A percentile compares a stretch with the other conserved stretches of the same genome.
Conservation (phyloP, 2,797 vertebrate species). For the Acanthurus leucopareius region DNA sequence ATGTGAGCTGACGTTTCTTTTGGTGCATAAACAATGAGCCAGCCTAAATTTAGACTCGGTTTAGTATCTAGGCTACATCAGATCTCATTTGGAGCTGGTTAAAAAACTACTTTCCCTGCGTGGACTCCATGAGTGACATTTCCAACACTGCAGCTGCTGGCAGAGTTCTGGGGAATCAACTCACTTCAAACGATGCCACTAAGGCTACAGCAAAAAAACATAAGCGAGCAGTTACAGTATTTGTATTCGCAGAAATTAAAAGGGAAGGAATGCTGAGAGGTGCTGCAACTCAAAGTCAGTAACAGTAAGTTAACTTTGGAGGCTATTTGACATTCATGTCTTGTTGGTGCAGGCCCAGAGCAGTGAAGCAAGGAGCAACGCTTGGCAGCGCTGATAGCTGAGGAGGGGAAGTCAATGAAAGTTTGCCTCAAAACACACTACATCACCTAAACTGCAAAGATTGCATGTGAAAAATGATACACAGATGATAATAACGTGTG, state of each 20-base stretch:
- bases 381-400: conserved; percentile 62
- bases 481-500: background rate
- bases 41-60: conserved; percentile 64
- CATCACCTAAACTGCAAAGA: conserved; percentile 23
- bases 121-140: conserved; percentile 55
- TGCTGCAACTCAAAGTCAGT: conserved; percentile 40
- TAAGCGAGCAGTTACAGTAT: conserved; percentile 10
- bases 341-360: conserved; percentile 72
- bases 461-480: conserved; percentile 7
- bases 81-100: conserved; percentile 52
- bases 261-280: conserved; percentile 26
- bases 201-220: conserved; percentile 41
- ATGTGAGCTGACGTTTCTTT: conserved; percentile 28
- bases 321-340: conserved; percentile 73
- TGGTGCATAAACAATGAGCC: conserved; percentile 51
- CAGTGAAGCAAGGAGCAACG: conserved; percentile 54
- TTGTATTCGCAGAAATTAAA: conserved; percentile 23
- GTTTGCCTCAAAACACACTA: conserved; percentile 59
- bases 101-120: conserved; percentile 41
- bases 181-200: conserved; percentile 55
- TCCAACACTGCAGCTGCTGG: conserved; percentile 54
- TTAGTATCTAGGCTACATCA: conserved; percentile 64
- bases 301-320: conserved; percentile 52
- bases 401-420: conserved; percentile 65
- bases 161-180: conserved; percentile 53